Evolutionary conservation across 2,888 invertebrate species (phyloP), one percentile per base, ranked within the genome.

Genomic region (Abscondita cerata): DNA sequence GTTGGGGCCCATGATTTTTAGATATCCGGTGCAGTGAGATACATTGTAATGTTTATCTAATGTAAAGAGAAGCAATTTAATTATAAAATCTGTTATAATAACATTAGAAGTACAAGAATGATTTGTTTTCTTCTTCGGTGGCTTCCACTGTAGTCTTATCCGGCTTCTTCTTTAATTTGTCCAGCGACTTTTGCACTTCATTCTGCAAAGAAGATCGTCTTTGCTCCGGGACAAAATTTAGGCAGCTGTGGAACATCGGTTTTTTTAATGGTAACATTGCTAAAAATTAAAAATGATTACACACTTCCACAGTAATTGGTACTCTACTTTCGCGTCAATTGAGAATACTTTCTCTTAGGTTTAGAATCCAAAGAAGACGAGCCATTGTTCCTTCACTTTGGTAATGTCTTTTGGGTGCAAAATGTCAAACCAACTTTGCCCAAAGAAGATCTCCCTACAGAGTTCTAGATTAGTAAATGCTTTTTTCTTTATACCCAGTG

Each of bases 241-340:
- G 92, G 88, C 86, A 33, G 89, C 89, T 67, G 87, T 4, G 91
- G 90, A 59, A 93, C 83, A 75, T 95, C 95, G 1, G 93, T 87
- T 81, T 93, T 94, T 46, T n/a, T n/a, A 96, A 91, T 8, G 96
- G 95, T 71, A 95, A 82, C 93, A 96, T 94, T 13, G 95, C 95
- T 95, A 78, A 25, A 78, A 54, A 46, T 15, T 12, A 12, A 20
- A 15, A n/a, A n/a, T n/a, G n/a, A n/a, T n/a, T n/a, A n/a, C n/a
- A n/a, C n/a, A n/a, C n/a, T n/a, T n/a, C n/a, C n/a, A n/a, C n/a
- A n/a, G n/a, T n/a, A n/a, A n/a, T n/a, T n/a, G n/a, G n/a, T n/a
- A 95, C 95, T 95, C n/a, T n/a, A n/a, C n/a, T 85, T n/a, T 95
- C 52, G 94, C 93, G 81, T 96, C 96, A 72, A 96, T 95, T 66